Conservation (phyloP, 2,888 invertebrate genomes). For the Cynaeus angustus region DNA sequence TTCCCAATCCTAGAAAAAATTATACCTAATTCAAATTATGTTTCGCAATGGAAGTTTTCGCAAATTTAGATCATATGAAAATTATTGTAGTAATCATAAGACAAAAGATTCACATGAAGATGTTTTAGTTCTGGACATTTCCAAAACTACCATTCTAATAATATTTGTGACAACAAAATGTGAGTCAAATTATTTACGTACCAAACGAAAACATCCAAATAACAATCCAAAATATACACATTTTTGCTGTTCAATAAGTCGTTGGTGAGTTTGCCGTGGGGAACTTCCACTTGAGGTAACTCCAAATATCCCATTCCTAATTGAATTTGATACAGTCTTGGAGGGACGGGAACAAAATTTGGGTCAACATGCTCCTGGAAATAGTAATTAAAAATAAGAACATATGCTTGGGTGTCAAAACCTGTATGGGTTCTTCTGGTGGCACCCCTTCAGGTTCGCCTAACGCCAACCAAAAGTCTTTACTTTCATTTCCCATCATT, state of each 20-base stretch:
- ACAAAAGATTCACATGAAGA: no score
- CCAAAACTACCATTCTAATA: no score
- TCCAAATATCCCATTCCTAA: constrained; percentile 99
- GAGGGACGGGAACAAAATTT: constrained; percentile 78
- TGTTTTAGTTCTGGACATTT: no score
- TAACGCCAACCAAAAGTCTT: constrained; percentile 88
- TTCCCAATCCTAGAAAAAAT: constrained; percentile 88
- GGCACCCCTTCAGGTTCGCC: constrained; percentile 75
- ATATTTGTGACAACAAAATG: no score
- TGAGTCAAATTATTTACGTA: constrained; percentile 70
- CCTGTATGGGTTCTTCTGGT: constrained; percentile 71
- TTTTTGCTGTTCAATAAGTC: constrained; percentile 89
- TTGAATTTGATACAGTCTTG: constrained; percentile 94
- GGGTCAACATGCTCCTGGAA: constrained; percentile 82
- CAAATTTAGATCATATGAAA: no score
- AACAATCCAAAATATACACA: constrained; percentile 97
- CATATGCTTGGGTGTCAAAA: constrained; percentile 55
- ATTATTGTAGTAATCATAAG: no score
- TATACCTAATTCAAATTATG: no score
- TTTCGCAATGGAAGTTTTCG: no score
- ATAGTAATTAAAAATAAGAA: constrained; percentile 27
- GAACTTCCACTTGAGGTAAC: constrained; percentile 91
- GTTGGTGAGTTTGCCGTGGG: constrained; percentile 84
- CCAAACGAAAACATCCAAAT: constrained; percentile 96
- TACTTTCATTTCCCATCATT: constrained; percentile 86